These are phyloP conservation scores for Arion vulgaris DNA, from an alignment of 1,140 invertebrate genomes.

Conservation along the genomic window DNA sequence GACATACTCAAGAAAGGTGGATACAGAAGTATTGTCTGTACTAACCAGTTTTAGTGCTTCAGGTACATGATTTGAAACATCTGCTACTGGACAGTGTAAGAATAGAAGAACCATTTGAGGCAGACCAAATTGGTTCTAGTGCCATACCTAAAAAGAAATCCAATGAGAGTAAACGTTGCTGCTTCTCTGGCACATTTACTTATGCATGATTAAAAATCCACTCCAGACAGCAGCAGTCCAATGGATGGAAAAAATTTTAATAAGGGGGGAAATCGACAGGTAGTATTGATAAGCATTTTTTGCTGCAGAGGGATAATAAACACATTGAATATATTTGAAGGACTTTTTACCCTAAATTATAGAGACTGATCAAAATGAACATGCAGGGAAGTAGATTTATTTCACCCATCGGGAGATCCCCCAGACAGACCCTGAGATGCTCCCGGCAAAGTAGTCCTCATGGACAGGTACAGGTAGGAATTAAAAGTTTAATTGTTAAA, in stretches of 20 bases:
- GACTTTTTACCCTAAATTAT: constrained; percentile 94
- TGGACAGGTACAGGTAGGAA: too few relatives aligned
- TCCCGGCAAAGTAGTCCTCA: constrained; percentile 86
- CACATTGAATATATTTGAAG: constrained; percentile 93
- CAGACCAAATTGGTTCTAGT: constrained; percentile 86
- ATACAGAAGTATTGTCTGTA: too few relatives aligned
- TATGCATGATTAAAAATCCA: constrained; percentile 87
- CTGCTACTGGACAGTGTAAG: constrained; percentile 90
- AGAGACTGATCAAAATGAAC: constrained; percentile 81
- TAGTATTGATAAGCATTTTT: constrained; percentile 95
- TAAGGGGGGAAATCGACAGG: constrained; percentile 94
- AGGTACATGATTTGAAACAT: constrained; percentile 87
- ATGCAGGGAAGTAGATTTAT: too few relatives aligned
- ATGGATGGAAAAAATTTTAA: constrained; percentile 98
- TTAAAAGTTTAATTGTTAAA: too few relatives aligned
- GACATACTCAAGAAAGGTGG: too few relatives aligned
- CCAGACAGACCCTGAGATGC: constrained; percentile 94
- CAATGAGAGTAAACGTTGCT: constrained; percentile 97
- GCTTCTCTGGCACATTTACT: constrained; percentile 92
- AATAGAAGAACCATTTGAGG: constrained; percentile 98
- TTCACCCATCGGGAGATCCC: too few relatives aligned
- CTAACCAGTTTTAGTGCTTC: too few relatives aligned
- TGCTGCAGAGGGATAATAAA: constrained; percentile 90
- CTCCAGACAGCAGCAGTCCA: constrained; percentile 83
- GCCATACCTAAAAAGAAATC: constrained; percentile 95